Evolutionary conservation across 2,113 vertebrate genomes (phyloP).

Genomic region (Centropus unirufus): DNA sequence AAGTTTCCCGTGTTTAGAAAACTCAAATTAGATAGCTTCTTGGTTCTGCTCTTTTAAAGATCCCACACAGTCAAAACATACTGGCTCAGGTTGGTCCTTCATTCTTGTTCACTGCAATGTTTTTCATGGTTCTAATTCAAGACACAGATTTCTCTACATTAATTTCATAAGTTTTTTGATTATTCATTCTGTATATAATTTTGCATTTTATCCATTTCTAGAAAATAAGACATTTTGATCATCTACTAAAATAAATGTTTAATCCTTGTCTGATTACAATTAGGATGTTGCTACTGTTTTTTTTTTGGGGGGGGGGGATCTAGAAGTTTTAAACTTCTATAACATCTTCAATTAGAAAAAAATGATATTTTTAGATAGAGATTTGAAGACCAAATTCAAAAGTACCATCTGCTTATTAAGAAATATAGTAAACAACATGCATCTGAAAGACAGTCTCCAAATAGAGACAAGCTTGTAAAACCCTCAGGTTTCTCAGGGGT

Average conservation of each 20-base stretch:
- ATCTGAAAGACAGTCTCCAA: not conserved
- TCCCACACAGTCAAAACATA: not conserved
- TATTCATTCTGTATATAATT: not conserved
- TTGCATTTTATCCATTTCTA: not conserved
- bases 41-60: not conserved
- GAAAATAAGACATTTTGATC: not conserved
- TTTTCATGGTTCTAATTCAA: not conserved
- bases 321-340: not conserved
- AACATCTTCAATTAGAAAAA: not conserved
- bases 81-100: not conserved
- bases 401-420: not conserved
- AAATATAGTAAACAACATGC: not conserved
- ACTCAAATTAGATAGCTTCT: not conserved
- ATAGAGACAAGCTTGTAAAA: not conserved
- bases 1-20: not conserved
- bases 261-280: not conserved
- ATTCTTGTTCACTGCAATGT: not conserved
- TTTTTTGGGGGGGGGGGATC: not conserved
- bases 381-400: not conserved
- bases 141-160: not conserved
- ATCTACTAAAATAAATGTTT: not conserved
- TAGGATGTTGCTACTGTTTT: not conserved
- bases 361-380: fast-evolving
- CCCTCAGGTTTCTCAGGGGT: not conserved
- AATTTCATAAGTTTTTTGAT: not conserved